Evolutionary conservation across 2,113 vertebrate species (phyloP), one percentile per base, ranked within the genome.

Genomic region (Cyanoderma ruficeps): DNA sequence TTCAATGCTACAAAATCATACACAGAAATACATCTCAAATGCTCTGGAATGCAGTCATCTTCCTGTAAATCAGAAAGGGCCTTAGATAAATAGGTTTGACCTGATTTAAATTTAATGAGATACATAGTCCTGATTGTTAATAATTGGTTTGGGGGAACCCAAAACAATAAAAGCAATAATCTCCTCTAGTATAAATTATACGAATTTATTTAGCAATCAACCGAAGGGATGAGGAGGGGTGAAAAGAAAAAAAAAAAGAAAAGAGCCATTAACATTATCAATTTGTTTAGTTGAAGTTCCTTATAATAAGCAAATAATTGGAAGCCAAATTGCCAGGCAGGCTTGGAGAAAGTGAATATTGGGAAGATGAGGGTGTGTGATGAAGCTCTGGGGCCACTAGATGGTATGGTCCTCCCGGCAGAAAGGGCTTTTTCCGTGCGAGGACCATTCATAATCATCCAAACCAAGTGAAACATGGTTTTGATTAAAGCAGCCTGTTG

Each of bases 401-500:
- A 94, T 98, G 98, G 98, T 97, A 95, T 49, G 94, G 89, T 97
- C 96, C 95, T 96, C 97, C 97, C 93, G 82, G 95, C 90, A 95
- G 95, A 97, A 85, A 94, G 87, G 50, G 61, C 31, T 46, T 88
- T 67, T 64, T 44, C 81, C 85, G 20, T 61, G 25, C 59, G 61
- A 95, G 94, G 97, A 97, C 96, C 97, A 97, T 97, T 91, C 97
- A 93, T 98, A 97, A 97, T 97, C 97, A 97, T 95, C 98, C 96
- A 97, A 97, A 98, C 39, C 97, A 87, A 98, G 97, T 98, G 98
- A 98, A 98, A 98, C 98, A 98, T 98, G 98, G 98, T 97, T 98
- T 98, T 98, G 98, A 98, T 98, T 98, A 98, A 97, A 98, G 97
- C 97, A 98, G 97, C 97, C 97, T 98, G 97, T 98, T 98, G 98